Evolutionary conservation across 2,888 invertebrate species (phyloP).

Genomic region (Drosophila buzzatii): DNA sequence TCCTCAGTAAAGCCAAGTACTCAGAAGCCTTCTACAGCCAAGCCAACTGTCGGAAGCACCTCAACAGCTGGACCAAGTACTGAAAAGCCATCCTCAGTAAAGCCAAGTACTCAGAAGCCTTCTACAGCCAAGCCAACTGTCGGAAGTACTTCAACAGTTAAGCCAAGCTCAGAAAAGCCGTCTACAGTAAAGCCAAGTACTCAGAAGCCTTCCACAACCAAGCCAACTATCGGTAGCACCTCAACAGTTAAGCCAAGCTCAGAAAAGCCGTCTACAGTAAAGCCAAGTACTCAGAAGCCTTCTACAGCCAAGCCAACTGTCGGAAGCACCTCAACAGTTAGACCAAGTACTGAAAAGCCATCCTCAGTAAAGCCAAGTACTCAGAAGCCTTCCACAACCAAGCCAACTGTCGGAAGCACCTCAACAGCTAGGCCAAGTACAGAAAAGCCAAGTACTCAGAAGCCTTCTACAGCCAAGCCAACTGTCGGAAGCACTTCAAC

Average conservation of each 20-base stretch:
- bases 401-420: background rate
- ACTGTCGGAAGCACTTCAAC: background rate
- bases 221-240: background rate
- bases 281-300: background rate
- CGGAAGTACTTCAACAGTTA: background rate
- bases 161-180: background rate
- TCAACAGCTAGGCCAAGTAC: background rate
- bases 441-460: background rate
- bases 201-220: background rate
- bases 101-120: background rate
- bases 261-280: too few species aligned
- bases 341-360: background rate
- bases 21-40: background rate
- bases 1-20: too few species aligned
- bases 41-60: background rate
- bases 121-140: fast-evolving
- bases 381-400: background rate
- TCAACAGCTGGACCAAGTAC: background rate
- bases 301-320: background rate
- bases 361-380: background rate
- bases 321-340: background rate
- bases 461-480: background rate
- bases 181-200: background rate
- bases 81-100: background rate
- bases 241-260: background rate